Conservation (phyloP, 2,113 vertebrate species). For the Micronycteris hirsuta region DNA sequence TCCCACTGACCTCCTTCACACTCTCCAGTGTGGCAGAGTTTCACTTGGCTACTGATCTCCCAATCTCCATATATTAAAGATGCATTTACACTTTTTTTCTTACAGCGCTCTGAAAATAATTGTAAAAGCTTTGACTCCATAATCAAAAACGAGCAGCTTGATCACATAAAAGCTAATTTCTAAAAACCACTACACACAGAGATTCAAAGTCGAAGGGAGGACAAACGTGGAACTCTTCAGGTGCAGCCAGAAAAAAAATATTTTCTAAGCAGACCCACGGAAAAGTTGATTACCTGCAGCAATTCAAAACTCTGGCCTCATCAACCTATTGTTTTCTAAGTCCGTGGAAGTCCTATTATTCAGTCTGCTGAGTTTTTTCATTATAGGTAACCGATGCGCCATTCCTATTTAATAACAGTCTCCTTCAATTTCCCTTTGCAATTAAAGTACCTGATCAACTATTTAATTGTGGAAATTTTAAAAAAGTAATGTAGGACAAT, state of each 20-base stretch:
- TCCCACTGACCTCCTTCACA: slow-evolving; percentile 18
- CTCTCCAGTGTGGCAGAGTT: background rate
- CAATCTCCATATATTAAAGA: slow-evolving; percentile 66
- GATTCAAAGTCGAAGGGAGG: slow-evolving; percentile 64
- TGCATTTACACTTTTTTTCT: slow-evolving; percentile 28
- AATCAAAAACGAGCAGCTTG: slow-evolving; percentile 64
- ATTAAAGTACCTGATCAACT: slow-evolving; percentile 65
- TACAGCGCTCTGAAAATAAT: slow-evolving; percentile 63
- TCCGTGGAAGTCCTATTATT: slow-evolving; percentile 46
- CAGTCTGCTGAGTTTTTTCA: slow-evolving; percentile 69
- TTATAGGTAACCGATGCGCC: slow-evolving; percentile 64
- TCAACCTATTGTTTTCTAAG: slow-evolving; percentile 49
- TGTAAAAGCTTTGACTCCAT: slow-evolving; percentile 65
- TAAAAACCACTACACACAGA: slow-evolving; percentile 50
- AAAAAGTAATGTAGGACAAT: slow-evolving; percentile 3
- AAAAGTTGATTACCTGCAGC: background rate
- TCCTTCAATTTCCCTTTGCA: slow-evolving; percentile 69
- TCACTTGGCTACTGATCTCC: slow-evolving; percentile 3
- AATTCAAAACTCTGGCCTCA: background rate
- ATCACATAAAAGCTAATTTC: slow-evolving; percentile 71
- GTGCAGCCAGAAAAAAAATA: background rate
- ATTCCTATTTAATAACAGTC: slow-evolving; percentile 65
- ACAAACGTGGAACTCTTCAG: slow-evolving; percentile 53
- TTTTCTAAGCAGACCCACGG: background rate
- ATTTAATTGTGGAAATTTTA: slow-evolving; percentile 54